Base-by-base conservation (phyloP, 2,797 vertebrate genomes). In the Nyctalus aviator region DNA sequence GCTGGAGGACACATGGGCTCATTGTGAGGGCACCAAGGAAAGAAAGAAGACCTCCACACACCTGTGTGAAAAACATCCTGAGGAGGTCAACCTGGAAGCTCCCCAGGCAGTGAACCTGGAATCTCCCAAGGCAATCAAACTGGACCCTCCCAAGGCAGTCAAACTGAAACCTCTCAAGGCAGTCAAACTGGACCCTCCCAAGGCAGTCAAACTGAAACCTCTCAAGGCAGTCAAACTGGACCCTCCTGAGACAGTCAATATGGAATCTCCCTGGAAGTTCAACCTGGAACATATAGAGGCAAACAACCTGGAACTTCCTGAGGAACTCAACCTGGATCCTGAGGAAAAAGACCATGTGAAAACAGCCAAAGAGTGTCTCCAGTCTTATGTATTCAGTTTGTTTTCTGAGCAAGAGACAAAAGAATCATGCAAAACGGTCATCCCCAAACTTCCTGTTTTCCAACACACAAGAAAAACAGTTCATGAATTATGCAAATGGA, bases 1-100 rank as follows among this genome's bases (percentile, higher is more conserved):
- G 23, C 48, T 97, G 50, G 95, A 94, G 68, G 96, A 92, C 18
- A 66, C 94, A 25, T 71, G 92, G 92, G 83, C 50, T 81, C 93
- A 84, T 27, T 84, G 55, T 48, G 2, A 93, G 27, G 37, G 18
- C 4, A 1, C 1, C 4, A 23, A 2, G 6, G 15, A 64, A 68
- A 48, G 1, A 62, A 46, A 7, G 1, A 37, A 84, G 53, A 14
- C 35, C 35, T 27, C 87, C 76, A 46, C 0, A 23, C 84, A 94
- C n/a, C 41, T 82, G 20, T 35, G n/a, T 68, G 64, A 68, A 68
- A 32, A 68, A 68, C 64, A 68, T 35, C 64, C 0, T 0, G 25
- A 57, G 0, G 71, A 27, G 59, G 2, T 10, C 1, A 6, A 30
- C 18, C 25, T 5, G 17, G 35, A 32, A 4, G 8, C 23, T 53